phyloP scores from a whole-genome alignment of 1,140 invertebrate genomes.

The Brachionus rubens region DNA sequence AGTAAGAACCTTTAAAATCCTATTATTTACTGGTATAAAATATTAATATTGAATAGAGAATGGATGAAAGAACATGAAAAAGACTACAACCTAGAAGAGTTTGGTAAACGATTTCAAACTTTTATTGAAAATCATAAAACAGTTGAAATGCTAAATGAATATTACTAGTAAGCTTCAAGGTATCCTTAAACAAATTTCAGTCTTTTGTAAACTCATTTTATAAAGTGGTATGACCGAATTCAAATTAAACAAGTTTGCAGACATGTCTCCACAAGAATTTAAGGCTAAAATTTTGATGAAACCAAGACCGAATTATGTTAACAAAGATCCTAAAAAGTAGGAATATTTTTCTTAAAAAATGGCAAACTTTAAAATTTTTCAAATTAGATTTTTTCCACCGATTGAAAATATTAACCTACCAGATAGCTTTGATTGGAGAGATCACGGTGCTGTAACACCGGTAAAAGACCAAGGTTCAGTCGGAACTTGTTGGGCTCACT shows the following conservation, averaged over 20 bases:
- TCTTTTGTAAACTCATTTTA: too few species aligned
- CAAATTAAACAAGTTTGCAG: slow-evolving; percentile 52
- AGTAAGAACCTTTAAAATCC: not conserved
- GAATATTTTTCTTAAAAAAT: too few species aligned
- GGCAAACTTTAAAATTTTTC: not conserved
- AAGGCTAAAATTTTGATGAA: slow-evolving; percentile 51
- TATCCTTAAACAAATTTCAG: too few species aligned
- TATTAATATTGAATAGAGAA: too few species aligned
- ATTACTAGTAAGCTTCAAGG: slow-evolving; percentile 48
- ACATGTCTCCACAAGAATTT: slow-evolving; percentile 51
- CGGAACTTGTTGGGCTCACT: slow-evolving; percentile 56
- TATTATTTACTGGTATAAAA: not conserved
- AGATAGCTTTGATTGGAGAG: slow-evolving; percentile 52
- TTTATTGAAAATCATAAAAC: slow-evolving; percentile 49
- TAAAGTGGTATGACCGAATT: slow-evolving; percentile 46
- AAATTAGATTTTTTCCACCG: not conserved
- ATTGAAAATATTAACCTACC: not conserved
- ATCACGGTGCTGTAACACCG: slow-evolving; percentile 57
- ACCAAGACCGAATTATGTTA: not conserved
- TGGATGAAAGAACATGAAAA: slow-evolving; percentile 47
- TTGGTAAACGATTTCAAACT: slow-evolving; percentile 48
- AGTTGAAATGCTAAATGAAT: slow-evolving; percentile 49
- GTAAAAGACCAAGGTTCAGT: slow-evolving; percentile 61
- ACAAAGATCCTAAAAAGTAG: slow-evolving; percentile 1
- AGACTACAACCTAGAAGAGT: slow-evolving; percentile 45